A percentile compares a stretch with the other conserved stretches of the same genome.
Conservation (phyloP, 2,797 vertebrate genomes). For the Sebastes itinus region DNA sequence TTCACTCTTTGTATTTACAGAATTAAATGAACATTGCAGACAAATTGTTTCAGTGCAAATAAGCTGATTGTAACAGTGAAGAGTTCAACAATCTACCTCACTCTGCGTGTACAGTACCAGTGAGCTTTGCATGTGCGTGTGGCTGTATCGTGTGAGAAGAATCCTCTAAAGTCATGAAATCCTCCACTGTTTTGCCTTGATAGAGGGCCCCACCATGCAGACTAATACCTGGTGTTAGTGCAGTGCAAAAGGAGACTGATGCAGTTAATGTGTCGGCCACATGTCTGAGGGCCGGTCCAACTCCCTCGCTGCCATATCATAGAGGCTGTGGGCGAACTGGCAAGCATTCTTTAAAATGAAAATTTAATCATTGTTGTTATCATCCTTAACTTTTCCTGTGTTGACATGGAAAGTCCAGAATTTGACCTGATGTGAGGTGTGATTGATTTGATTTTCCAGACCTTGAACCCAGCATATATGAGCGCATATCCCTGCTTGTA, state of each 20-base stretch:
- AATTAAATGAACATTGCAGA: background rate
- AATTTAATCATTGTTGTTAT: slow-evolving; percentile 10
- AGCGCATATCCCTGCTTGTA: background rate
- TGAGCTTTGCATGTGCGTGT: slow-evolving; percentile 22
- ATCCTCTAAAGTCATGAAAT: slow-evolving; percentile 63
- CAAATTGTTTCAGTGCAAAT: background rate
- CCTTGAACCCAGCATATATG: background rate
- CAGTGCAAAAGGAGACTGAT: slow-evolving; percentile 14
- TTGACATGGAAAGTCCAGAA: background rate
- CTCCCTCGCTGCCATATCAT: slow-evolving; percentile 1
- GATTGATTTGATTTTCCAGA: background rate
- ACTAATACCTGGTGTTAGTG: slow-evolving; percentile 59
- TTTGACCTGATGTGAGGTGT: background rate
- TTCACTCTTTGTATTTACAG: background rate
- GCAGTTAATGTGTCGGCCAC: slow-evolving; percentile 64
- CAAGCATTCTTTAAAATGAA: background rate
- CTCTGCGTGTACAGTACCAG: too few species aligned
- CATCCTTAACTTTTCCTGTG: background rate
- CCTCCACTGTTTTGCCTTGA: slow-evolving; percentile 54
- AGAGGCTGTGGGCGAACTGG: background rate
- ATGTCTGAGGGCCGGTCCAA: slow-evolving; percentile 43
- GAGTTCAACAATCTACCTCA: background rate
- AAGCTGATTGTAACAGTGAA: background rate
- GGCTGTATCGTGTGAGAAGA: slow-evolving; percentile 51
- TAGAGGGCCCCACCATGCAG: slow-evolving; percentile 25